Evolutionary conservation across 2,888 invertebrate species (phyloP), one percentile per base, ranked within the genome.

Genomic region (Pimpla rufipes): DNA sequence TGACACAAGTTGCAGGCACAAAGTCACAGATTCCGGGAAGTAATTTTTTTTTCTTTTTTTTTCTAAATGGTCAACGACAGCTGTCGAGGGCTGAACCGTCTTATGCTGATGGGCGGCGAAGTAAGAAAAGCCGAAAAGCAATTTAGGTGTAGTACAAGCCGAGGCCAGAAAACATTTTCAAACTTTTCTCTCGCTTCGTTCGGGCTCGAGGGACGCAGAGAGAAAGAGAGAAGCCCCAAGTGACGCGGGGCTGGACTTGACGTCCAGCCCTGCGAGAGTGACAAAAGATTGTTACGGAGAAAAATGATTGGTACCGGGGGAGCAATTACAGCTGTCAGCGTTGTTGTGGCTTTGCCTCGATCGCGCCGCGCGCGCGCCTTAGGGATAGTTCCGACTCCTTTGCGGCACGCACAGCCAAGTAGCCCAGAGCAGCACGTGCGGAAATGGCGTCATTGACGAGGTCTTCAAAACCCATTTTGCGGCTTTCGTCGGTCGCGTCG

Each of bases 281-380:
- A 83, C 83, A 83, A 83, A 79, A 83, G 79, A 66, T 71, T 79
- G 83, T 83, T 83, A 66, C 79, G 75, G 52, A 79, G 79, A 83
- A 83, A 83, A 83, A 79, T 83, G 79, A 83, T 79, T 83, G 79
- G 83, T 75, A 50, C 79, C 79, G 79, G 47, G 83, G 75, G 83
- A 83, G 79, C 83, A 83, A 83, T 83, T 83, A 75, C 66, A 59
- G 75, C 73, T 68, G 81, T 81, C 79, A 68, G 83, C 79, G 79
- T 83, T 81, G 79, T 83, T 66, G 79, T 21, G 50, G 50, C 59
- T 75, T 18, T 62, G 35, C 37, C 59, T 73, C 73, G 71, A 59
- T 42, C 40, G 62, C 55, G 4, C n/a, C 45, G 45, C 45, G 13
- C 3, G 45, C 13, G 29, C 29, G 29, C 29, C 29, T 29, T 5